Percentiles rank a stretch among this genome's conserved stretches.
phyloP scores from a whole-genome alignment of 2,888 invertebrate species.

The Lutraria lutraria region DNA sequence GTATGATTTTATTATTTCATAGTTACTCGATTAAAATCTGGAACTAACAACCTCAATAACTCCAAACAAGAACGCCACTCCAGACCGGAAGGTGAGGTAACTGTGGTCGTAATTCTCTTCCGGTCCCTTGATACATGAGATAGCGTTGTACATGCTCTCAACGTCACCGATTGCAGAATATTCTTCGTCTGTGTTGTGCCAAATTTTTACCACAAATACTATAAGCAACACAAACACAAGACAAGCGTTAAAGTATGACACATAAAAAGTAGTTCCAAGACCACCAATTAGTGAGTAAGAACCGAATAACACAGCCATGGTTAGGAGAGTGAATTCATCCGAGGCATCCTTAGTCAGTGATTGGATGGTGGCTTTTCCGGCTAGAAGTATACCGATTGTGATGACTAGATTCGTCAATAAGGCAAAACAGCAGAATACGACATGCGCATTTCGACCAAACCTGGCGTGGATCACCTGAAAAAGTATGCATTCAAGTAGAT shows the following conservation, averaged over 20 bases:
- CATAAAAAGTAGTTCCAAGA: slow-evolving; percentile 85
- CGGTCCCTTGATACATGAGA: slow-evolving; percentile 83
- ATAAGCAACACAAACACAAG: slow-evolving; percentile 83
- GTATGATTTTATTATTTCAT: background rate
- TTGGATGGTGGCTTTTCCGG: slow-evolving; percentile 82
- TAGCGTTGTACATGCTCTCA: slow-evolving; percentile 79
- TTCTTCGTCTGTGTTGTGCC: slow-evolving; percentile 77
- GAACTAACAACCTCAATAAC: slow-evolving; percentile 78
- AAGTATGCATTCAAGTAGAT: no score
- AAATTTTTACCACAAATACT: slow-evolving; percentile 83
- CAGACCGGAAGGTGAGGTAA: slow-evolving; percentile 82
- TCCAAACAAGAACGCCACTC: slow-evolving; percentile 82
- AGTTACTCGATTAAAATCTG: background rate
- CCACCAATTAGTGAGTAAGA: slow-evolving; percentile 85
- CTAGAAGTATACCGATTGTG: slow-evolving; percentile 82
- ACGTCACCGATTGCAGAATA: slow-evolving; percentile 78
- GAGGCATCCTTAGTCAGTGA: slow-evolving; percentile 81
- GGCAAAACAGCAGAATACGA: slow-evolving; percentile 84
- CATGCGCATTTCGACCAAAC: slow-evolving; percentile 82
- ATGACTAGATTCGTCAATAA: slow-evolving; percentile 84
- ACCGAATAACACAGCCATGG: slow-evolving; percentile 84
- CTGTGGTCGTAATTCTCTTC: slow-evolving; percentile 80
- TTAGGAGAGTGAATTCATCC: slow-evolving; percentile 82
- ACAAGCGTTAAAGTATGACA: slow-evolving; percentile 85
- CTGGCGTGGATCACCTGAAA: slow-evolving; percentile 82